These are phyloP conservation scores for Narcine bancroftii DNA, from an alignment of 2,113 vertebrate genomes.

Conservation along the genomic window DNA sequence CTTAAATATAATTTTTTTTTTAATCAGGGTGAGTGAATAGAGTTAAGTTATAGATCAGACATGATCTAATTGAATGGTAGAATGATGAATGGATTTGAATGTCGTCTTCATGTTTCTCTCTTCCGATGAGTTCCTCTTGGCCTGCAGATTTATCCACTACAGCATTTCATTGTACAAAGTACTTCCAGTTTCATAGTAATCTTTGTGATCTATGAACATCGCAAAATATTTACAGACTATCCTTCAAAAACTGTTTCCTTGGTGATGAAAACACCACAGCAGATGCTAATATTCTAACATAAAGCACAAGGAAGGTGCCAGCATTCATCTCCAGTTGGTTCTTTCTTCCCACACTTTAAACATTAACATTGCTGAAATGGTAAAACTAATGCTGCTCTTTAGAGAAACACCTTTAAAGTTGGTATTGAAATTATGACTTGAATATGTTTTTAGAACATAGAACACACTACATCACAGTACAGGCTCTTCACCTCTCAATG, in stretches of 20 bases:
- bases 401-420: not conserved
- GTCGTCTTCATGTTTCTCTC: not conserved
- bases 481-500: no score
- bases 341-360: not conserved
- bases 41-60: not conserved
- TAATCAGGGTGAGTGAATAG: not conserved
- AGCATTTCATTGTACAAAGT: not conserved
- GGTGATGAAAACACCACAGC: not conserved
- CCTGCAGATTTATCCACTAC: not conserved
- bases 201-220: not conserved
- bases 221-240: not conserved
- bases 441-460: not conserved
- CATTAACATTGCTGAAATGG: not conserved
- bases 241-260: no score
- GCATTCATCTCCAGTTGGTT: not conserved
- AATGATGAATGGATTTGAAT: not conserved
- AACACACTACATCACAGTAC: no score
- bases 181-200: not conserved
- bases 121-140: not conserved
- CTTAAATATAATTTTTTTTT: no score
- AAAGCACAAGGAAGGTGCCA: not conserved
- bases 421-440: slow-evolving; percentile 5
- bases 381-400: not conserved
- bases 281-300: not conserved
- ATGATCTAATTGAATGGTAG: not conserved